Evolutionary conservation across 2,797 vertebrate species (phyloP), one percentile per base, ranked within the genome.

Genomic region (Poecilia gillii): DNA sequence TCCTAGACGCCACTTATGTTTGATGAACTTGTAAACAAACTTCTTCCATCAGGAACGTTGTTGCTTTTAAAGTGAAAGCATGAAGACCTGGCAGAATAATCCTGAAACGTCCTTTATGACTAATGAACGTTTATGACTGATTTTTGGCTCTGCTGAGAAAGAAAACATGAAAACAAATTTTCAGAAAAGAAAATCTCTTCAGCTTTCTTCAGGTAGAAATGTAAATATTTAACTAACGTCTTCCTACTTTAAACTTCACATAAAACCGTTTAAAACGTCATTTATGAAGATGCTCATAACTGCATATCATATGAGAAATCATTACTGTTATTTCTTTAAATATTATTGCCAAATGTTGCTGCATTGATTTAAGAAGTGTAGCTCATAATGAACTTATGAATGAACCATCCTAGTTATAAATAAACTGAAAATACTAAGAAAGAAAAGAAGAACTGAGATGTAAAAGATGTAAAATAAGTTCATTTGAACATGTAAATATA

Each of bases 21-120:
- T 74, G 46, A 81, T 47, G 4, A 76, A 43, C 73, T 20, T 25
- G n/a, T 68, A 6, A 3, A 70, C 53, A 7, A 0, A 7, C 77
- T 62, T 5, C 59, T 45, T 3, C 59, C 18, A n/a, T 7, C 36
- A 76, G 41, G 31, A 36, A 62, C 16, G 31, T 81, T n/a, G 41
- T 81, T 85, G 75, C 9, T 70, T n/a, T 8, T 13, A 49, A 79
- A 71, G 70, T 51, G 2, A 78, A 79, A 83, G 83, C 82, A 76
- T 75, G 71, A 91, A 90, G 75, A 76, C 82, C 57, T 76, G 73
- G 72, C 77, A 53, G 39, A 85, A 75, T 73, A 72, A 89, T 81
- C 87, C 46, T 86, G 82, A 88, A 87, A 87, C 76, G 25, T 71
- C 59, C 45, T 28, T 31, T 82, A 82, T 93, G 90, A 91, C 78